Base-by-base conservation (phyloP, 30 jellyfish, hydroid and myxozoan genomes). In the Clytia hemisphaerica region DNA sequence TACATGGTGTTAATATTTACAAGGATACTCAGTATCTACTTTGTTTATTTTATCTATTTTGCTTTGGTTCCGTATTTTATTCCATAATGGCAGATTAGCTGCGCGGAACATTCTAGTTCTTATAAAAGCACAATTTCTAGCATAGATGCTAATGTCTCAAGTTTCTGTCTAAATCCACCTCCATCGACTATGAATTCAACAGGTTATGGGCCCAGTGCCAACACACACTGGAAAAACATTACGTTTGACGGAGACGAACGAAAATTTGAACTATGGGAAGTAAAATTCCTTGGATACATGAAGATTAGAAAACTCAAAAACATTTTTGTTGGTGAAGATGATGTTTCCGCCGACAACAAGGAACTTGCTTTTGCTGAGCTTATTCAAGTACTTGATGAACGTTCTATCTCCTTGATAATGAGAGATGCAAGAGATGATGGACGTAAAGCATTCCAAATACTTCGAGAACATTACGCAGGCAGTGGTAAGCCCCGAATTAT, bases 201-300 rank as follows among this genome's bases (percentile, higher is more conserved):
- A 70, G 58, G 79, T 44, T 75, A 75, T 75, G 87, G 87, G 79
- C 80, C 87, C 80, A 75, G 67, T 53, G 33, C 75, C 58, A n/a
- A n/a, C n/a, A n/a, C n/a, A n/a, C n/a, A n/a, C n/a, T n/a, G n/a
- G n/a, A n/a, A n/a, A n/a, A 28, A 58, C 59, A 54, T 38, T 45
- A 53, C 36, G 47, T 76, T 76, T 72, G 90, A 61, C 65, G 81
- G 82, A 57, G 67, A 73, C 65, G 82, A 62, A 53, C 26, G 55
- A 37, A 76, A 64, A 18, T 76, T 62, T 72, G 81, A 62, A 42
- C 67, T 29, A 40, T 76, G 81, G 75, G 90, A 76, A 66, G 53
- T 60, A 15, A 59, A 51, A 57, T 62, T 76, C 65, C 40, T 62
- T 35, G 69, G 76, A 65, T 64, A 61, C 36, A 37, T 76, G 81